phyloP scores from a whole-genome alignment of 35 echinoderm and acorn worm genomes.

The Ophiothrix spiculata region DNA sequence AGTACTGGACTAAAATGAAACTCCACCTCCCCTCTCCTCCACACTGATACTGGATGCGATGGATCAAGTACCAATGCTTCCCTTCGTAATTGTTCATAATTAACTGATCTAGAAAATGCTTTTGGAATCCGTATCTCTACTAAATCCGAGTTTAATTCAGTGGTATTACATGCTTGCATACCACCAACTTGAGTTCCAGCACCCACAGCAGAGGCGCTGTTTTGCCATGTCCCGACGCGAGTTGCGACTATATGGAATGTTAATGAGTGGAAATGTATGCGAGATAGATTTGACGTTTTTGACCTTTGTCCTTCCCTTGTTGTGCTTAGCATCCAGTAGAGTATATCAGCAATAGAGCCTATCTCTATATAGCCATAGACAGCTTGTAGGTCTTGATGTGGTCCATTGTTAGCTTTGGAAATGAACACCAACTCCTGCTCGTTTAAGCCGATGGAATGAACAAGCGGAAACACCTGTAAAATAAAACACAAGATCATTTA shows the following conservation, averaged over 20 bases:
- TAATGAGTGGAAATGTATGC: slow-evolving; percentile 89
- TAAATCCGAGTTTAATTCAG: slow-evolving; percentile 51
- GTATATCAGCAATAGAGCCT: slow-evolving; percentile 77
- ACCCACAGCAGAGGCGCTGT: slow-evolving; percentile 68
- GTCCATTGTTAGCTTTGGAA: slow-evolving; percentile 51
- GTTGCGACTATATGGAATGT: slow-evolving; percentile 86
- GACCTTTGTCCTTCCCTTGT: slow-evolving; percentile 17
- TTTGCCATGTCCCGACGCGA: slow-evolving; percentile 53
- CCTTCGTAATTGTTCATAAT: slow-evolving; percentile 44
- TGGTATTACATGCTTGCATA: slow-evolving; percentile 68
- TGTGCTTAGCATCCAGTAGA: slow-evolving; percentile 57
- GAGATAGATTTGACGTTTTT: slow-evolving; percentile 39
- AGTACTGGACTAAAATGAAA: slow-evolving; percentile 93
- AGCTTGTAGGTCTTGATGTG: slow-evolving; percentile 40
- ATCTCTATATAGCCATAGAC: slow-evolving; percentile 67
- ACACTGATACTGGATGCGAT: slow-evolving; percentile 44
- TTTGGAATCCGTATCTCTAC: slow-evolving; percentile 72
- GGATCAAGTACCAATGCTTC: slow-evolving; percentile 54
- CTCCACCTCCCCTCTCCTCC: slow-evolving; percentile 57
- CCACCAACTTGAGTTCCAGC: slow-evolving; percentile 66
- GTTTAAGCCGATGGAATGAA: slow-evolving; percentile 90
- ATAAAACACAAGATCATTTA: background rate
- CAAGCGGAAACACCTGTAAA: slow-evolving; percentile 62
- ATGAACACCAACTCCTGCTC: slow-evolving; percentile 88
- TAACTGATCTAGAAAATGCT: slow-evolving; percentile 60